These are phyloP conservation scores for Andrena haemorrhoa DNA, from an alignment of 2,888 invertebrate species.

Conservation along the genomic window DNA sequence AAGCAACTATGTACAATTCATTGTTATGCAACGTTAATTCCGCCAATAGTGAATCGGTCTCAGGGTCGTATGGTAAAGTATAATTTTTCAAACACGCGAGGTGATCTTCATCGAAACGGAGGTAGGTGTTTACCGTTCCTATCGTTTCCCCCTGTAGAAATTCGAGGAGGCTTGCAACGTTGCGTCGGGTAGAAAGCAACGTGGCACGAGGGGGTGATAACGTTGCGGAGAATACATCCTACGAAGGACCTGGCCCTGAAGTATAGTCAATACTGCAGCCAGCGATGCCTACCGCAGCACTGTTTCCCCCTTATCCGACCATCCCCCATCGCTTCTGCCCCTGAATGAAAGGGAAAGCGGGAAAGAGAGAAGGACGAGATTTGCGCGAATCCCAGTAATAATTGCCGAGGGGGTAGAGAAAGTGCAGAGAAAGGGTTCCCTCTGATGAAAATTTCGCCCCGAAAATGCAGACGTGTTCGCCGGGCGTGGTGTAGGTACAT, in stretches of 20 bases:
- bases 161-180: conserved; percentile 25
- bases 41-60: too few relatives aligned
- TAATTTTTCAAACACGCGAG: background rate
- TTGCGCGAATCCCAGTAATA: conserved; percentile 67
- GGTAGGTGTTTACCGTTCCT: conserved; percentile 31
- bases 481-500: conserved; percentile 8
- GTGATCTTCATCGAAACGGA: conserved; percentile 10
- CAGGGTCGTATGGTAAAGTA: too few relatives aligned
- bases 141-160: conserved; percentile 36
- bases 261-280: conserved; percentile 80
- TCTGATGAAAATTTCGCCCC: conserved; percentile 59
- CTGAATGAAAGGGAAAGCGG: conserved; percentile 58
- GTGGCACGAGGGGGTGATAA: conserved; percentile 70
- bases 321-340: conserved; percentile 42
- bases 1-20: too few relatives aligned
- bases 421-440: conserved; percentile 61
- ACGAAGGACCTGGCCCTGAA: conserved; percentile 63
- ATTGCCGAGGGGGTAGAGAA: conserved; percentile 61
- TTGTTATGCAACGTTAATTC: too few relatives aligned
- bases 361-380: conserved; percentile 59
- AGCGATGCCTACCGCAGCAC: conserved; percentile 56
- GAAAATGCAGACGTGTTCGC: conserved; percentile 51
- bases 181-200: conserved; percentile 49
- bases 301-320: conserved; percentile 55
- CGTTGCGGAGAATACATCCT: conserved; percentile 73